Percentiles rank a stretch among this genome's conserved stretches.
phyloP scores from a whole-genome alignment of 2,113 vertebrate species.

The Talpa occidentalis region DNA sequence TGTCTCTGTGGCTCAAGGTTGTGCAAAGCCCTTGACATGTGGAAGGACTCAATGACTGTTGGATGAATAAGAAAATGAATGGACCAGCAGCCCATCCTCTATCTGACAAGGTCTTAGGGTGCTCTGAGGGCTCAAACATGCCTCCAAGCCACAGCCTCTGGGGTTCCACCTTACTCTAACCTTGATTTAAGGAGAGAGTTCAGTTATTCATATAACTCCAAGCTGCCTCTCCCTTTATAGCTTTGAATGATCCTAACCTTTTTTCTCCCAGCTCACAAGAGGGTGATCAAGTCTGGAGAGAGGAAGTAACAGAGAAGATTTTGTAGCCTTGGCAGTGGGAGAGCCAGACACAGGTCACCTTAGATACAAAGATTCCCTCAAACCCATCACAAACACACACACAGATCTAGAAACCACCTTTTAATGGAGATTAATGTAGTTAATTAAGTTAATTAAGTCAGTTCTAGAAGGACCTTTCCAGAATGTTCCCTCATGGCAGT shows the following conservation, averaged over 20 bases:
- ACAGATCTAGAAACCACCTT: background rate
- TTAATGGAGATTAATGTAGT: background rate
- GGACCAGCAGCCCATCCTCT: background rate
- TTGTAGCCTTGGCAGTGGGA: background rate
- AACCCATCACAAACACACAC: background rate
- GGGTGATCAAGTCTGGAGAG: background rate
- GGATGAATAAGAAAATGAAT: background rate
- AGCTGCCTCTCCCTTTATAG: background rate
- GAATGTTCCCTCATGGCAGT: background rate
- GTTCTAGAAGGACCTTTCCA: background rate
- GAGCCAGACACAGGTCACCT: background rate
- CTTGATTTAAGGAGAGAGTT: background rate
- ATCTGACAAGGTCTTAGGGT: background rate
- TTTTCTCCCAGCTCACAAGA: background rate
- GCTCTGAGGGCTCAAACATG: background rate
- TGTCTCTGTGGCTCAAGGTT: background rate
- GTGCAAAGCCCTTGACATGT: background rate
- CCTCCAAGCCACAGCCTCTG: rapidly evolving
- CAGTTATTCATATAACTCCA: background rate
- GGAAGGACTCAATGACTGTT: background rate
- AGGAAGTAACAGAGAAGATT: background rate
- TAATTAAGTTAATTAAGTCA: too few species aligned
- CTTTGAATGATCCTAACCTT: background rate
- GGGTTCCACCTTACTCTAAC: background rate
- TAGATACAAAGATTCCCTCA: background rate